A percentile compares a stretch with the other conserved stretches of the same genome.
Conservation (phyloP, 2,113 vertebrate genomes). For the Anhinga anhinga region DNA sequence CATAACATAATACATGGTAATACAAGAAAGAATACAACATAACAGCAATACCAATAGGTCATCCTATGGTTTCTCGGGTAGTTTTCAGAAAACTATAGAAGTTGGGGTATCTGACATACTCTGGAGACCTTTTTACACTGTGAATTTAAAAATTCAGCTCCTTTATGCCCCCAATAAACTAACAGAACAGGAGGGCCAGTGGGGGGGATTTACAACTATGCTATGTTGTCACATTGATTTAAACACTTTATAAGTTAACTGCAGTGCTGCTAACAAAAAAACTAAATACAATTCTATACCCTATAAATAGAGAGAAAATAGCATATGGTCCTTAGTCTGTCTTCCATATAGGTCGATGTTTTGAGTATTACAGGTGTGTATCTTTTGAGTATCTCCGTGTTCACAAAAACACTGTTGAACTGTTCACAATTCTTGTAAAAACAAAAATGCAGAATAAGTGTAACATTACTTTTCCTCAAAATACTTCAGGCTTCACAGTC, state of each 20-base stretch:
- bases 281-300: not conserved
- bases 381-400: not conserved
- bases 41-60: not conserved
- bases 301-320: not conserved
- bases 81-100: not conserved
- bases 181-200: not conserved
- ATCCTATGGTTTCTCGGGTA: fast-evolving
- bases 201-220: not conserved
- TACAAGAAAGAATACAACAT: not conserved
- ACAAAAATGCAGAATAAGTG: not conserved
- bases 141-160: not conserved
- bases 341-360: not conserved
- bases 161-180: not conserved
- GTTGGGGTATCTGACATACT: not conserved
- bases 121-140: not conserved
- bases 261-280: not conserved
- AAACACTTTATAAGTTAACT: not conserved
- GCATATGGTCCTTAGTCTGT: not conserved
- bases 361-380: not conserved
- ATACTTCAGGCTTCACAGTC: not conserved
- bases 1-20: no score
- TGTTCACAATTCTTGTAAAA: not conserved
- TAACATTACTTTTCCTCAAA: not conserved
- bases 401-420: not conserved
- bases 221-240: not conserved